These are phyloP conservation scores for Drosophila sordidula DNA, from an alignment of 2,888 invertebrate species.

Conservation along the genomic window DNA sequence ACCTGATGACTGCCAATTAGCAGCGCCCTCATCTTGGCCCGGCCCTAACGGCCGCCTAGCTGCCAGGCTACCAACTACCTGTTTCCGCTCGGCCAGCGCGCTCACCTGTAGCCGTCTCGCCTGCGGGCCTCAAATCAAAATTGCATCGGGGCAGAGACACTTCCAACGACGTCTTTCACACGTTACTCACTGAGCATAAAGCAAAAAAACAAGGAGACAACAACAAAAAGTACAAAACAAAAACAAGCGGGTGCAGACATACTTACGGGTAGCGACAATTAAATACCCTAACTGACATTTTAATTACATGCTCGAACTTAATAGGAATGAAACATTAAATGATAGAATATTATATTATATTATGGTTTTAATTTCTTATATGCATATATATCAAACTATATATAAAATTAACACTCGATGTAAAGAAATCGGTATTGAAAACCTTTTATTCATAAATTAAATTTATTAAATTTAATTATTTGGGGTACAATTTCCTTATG, in stretches of 20 bases:
- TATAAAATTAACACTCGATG: too few species aligned
- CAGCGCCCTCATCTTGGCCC: conserved; percentile 33
- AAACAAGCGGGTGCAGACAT: neutral
- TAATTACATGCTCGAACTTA: neutral
- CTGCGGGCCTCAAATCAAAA: conserved; percentile 71
- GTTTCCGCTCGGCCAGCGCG: conserved; percentile 54
- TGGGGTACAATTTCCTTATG: too few species aligned
- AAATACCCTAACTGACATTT: conserved; percentile 15
- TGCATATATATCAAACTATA: too few species aligned
- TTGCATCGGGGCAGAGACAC: conserved; percentile 61
- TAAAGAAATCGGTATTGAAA: too few species aligned
- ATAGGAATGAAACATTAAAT: too few species aligned
- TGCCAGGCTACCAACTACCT: conserved; percentile 31
- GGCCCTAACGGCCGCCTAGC: conserved; percentile 13
- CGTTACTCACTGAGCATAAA: conserved; percentile 76
- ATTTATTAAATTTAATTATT: too few species aligned
- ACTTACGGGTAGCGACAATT: neutral
- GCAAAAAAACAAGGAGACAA: conserved; percentile 12
- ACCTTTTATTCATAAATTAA: too few species aligned
- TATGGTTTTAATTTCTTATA: too few species aligned
- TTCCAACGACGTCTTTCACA: conserved; percentile 65
- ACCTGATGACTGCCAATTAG: conserved; percentile 38
- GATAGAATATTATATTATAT: too few species aligned
- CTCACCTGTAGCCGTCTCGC: conserved; percentile 66
- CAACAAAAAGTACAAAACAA: neutral